Conservation (phyloP, 2,888 invertebrate genomes). For the Stramonita haemastoma region DNA sequence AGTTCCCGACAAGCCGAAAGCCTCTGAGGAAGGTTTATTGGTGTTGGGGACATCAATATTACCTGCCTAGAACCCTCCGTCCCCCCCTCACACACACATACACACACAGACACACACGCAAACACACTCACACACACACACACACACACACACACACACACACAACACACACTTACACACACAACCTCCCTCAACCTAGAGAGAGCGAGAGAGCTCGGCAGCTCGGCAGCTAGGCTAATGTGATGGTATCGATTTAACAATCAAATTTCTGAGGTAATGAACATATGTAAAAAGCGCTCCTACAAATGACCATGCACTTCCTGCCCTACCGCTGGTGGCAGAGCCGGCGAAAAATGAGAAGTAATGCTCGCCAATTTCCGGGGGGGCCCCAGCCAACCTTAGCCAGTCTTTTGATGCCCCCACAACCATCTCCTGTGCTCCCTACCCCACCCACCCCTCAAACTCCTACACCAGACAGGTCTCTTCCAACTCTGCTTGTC, state of each 20-base stretch:
- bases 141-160: too few relatives aligned
- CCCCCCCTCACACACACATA: too few relatives aligned
- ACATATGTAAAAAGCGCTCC: slow-evolving; percentile 52
- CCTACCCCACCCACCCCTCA: slow-evolving; percentile 26
- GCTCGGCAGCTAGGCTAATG: slow-evolving; percentile 32
- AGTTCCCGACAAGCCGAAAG: background rate
- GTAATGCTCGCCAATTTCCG: slow-evolving; percentile 48
- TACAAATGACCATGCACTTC: slow-evolving; percentile 51
- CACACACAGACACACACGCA: too few relatives aligned
- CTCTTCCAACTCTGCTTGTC: slow-evolving; percentile 33
- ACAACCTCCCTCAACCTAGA: too few relatives aligned
- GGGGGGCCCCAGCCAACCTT: slow-evolving; percentile 7
- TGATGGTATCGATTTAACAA: slow-evolving; percentile 45
- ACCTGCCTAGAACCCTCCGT: background rate
- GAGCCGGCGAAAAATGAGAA: slow-evolving; percentile 42
- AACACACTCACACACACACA: too few relatives aligned
- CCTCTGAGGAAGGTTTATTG: slow-evolving; percentile 18
- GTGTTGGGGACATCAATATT: slow-evolving; percentile 28
- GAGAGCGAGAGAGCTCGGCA: background rate
- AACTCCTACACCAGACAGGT: slow-evolving; percentile 35
- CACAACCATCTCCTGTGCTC: background rate
- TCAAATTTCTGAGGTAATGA: slow-evolving; percentile 49
- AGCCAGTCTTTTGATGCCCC: slow-evolving; percentile 35
- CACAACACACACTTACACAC: too few relatives aligned
- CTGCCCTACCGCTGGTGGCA: slow-evolving; percentile 33